Conservation (phyloP, 2,113 vertebrate genomes). For the Nestor notabilis region DNA sequence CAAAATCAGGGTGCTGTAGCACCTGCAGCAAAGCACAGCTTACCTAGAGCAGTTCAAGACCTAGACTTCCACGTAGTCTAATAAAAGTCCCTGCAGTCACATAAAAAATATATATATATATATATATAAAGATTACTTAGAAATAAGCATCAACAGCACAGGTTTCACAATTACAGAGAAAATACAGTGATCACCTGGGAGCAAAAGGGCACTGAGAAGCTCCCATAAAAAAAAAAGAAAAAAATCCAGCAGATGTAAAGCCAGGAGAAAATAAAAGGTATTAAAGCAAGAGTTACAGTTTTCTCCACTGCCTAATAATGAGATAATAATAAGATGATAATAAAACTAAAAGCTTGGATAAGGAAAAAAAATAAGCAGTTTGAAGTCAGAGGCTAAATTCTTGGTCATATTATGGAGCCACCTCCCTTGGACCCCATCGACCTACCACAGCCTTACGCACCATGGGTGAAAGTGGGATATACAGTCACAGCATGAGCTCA, state of each 20-base stretch:
- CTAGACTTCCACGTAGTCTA: background rate
- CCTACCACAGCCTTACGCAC: background rate
- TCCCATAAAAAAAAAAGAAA: background rate
- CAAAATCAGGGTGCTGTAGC: background rate
- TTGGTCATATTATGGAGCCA: background rate
- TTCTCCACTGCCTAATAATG: background rate
- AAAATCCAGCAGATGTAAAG: background rate
- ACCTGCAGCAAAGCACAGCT: background rate
- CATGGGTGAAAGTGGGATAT: background rate
- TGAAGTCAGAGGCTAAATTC: background rate
- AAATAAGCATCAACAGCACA: background rate
- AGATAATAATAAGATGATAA: background rate
- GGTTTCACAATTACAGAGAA: background rate
- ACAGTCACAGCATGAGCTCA: background rate
- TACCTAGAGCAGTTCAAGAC: background rate
- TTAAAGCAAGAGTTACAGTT: background rate
- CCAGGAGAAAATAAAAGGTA: background rate
- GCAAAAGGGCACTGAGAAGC: rapidly evolving
- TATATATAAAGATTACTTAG: background rate
- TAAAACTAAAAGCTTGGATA: background rate
- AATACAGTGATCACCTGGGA: background rate
- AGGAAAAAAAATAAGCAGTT: background rate
- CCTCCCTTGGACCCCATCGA: background rate
- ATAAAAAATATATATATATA: too few species aligned
- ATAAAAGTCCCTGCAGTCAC: background rate